Evolutionary conservation across 2,113 vertebrate species (phyloP).

Genomic region (Erythrocercus mccallii): DNA sequence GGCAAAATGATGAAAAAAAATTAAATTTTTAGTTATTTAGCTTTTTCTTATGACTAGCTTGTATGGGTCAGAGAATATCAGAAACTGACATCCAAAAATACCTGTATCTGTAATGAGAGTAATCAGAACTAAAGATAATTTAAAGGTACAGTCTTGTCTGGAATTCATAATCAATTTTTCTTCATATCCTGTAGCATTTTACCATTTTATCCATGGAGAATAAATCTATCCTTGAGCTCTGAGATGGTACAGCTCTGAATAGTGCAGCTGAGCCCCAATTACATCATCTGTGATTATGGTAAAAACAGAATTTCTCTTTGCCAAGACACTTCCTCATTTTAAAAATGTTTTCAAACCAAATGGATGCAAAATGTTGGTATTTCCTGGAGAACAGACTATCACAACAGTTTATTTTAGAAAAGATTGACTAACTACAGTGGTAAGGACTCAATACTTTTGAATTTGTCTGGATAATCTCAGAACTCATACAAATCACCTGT

Average conservation of each 20-base stretch:
- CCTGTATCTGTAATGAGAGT: not conserved
- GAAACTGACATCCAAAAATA: not conserved
- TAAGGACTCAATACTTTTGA: not conserved
- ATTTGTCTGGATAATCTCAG: not conserved
- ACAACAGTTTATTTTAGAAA: not conserved
- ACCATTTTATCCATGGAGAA: not conserved
- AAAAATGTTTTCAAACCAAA: constrained; percentile 5
- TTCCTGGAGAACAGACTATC: not conserved
- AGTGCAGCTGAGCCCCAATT: not conserved
- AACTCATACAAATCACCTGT: not conserved
- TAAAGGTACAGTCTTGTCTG: not conserved
- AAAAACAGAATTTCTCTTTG: constrained; percentile 15
- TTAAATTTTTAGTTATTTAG: not conserved
- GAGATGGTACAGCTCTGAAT: not conserved
- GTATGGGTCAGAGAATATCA: not conserved
- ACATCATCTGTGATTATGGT: not conserved
- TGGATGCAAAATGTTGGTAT: not conserved
- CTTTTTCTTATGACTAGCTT: not conserved
- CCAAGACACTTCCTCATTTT: not conserved
- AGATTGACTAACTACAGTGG: not conserved
- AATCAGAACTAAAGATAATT: constrained; percentile 11
- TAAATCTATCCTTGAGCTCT: not conserved
- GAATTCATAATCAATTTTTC: not conserved
- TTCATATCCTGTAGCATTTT: not conserved
- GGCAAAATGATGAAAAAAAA: not conserved